Evolutionary conservation across 2,888 invertebrate species (phyloP).

Genomic region (Epinotia demarniana): DNA sequence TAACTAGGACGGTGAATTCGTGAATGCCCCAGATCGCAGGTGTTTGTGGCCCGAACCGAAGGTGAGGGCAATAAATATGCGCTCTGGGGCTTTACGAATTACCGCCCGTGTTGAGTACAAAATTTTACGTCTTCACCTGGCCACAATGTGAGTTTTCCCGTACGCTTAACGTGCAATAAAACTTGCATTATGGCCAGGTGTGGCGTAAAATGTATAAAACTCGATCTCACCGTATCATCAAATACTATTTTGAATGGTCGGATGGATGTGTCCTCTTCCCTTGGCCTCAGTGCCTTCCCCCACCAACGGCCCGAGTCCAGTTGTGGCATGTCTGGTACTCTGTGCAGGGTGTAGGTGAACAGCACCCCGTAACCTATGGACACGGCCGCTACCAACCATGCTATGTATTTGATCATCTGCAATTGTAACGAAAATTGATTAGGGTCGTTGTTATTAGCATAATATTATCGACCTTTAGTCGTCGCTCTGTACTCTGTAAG

Average conservation of each 20-base stretch:
- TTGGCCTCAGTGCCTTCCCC: constrained; percentile 62
- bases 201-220: not conserved
- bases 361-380: constrained; percentile 58
- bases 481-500: no score
- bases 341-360: constrained; percentile 53
- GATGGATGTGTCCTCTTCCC: constrained; percentile 64
- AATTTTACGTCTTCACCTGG: no score
- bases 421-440: constrained; percentile 50
- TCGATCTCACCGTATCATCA: constrained; percentile 66
- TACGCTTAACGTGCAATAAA: no score
- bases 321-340: constrained; percentile 61
- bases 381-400: constrained; percentile 54
- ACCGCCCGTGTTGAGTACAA: no score
- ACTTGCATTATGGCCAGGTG: no score
- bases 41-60: no score
- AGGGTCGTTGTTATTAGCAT: not conserved
- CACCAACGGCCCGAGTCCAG: constrained; percentile 74
- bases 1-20: no score
- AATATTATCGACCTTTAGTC: not conserved
- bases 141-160: no score
- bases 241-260: constrained; percentile 73
- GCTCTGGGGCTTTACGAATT: no score
- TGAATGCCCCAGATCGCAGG: no score
- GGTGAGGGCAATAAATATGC: no score
- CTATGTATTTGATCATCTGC: constrained; percentile 65